These are phyloP conservation scores for Myathropa florea DNA, from an alignment of 2,888 invertebrate species.

Conservation along the genomic window DNA sequence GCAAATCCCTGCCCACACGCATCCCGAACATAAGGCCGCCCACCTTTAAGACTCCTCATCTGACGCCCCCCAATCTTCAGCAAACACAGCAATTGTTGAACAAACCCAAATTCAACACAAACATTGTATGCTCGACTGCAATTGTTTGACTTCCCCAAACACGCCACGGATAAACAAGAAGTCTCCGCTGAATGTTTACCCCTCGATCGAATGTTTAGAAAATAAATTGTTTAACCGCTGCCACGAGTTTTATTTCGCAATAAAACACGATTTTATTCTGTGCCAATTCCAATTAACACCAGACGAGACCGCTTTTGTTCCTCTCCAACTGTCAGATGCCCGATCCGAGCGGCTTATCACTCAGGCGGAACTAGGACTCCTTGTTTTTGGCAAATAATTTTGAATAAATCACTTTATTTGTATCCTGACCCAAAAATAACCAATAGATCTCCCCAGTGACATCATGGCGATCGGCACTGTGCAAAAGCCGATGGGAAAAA, in stretches of 20 bases:
- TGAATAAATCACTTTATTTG: slow-evolving; percentile 27
- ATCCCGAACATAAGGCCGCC: too few relatives aligned
- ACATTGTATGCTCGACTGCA: neutral
- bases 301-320: neutral
- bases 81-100: slow-evolving; percentile 12
- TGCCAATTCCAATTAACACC: neutral
- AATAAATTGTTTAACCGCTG: neutral
- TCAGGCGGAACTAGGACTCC: neutral
- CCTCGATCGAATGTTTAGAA: neutral
- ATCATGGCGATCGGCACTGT: slow-evolving; percentile 36
- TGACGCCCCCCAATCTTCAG: neutral
- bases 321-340: neutral
- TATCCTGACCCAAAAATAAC: slow-evolving; percentile 52
- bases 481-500: slow-evolving; percentile 20
- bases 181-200: slow-evolving; percentile 43
- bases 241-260: neutral
- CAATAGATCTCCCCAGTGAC: slow-evolving; percentile 35
- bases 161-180: slow-evolving; percentile 39
- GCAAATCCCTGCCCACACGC: too few relatives aligned
- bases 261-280: neutral
- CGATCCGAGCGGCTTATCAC: neutral
- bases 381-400: slow-evolving; percentile 3
- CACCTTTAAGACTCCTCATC: slow-evolving; percentile 4
- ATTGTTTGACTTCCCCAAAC: slow-evolving; percentile 30
- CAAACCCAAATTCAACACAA: slow-evolving; percentile 31